Evolutionary conservation across 2,113 vertebrate species (phyloP).

Genomic region (Saguinus midas): DNA sequence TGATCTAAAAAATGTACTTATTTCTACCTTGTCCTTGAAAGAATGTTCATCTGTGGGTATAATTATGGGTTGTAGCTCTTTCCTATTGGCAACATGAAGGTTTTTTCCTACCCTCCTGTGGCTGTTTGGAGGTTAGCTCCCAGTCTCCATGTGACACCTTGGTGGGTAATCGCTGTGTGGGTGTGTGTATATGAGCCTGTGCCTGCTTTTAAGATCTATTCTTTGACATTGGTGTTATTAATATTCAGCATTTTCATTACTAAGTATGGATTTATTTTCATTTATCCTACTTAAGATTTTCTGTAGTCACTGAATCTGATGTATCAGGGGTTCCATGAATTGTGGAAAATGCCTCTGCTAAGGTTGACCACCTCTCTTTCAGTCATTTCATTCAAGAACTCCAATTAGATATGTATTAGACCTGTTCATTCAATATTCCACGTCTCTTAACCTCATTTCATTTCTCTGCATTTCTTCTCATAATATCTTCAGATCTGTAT

Average conservation of each 20-base stretch:
- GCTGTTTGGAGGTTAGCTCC: background rate
- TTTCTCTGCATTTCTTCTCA: background rate
- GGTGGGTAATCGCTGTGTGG: background rate
- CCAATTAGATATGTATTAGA: background rate
- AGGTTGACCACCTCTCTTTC: fast-evolving
- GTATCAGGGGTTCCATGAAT: fast-evolving
- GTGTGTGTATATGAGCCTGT: background rate
- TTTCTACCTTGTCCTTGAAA: background rate
- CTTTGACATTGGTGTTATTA: background rate
- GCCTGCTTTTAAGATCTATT: background rate
- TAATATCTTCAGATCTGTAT: background rate
- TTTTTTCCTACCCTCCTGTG: background rate
- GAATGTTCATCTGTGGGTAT: background rate
- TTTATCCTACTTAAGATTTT: background rate
- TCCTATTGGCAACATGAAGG: background rate
- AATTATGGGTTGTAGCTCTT: background rate
- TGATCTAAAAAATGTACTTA: background rate
- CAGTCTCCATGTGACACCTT: background rate
- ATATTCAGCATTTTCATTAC: background rate
- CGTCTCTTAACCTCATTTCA: too few relatives aligned
- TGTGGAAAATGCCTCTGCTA: too few relatives aligned
- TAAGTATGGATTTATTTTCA: background rate
- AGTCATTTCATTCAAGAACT: fast-evolving
- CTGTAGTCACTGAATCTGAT: background rate
- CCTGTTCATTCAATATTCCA: background rate